Conservation (phyloP, 2,113 vertebrate genomes). For the Thunnus maccoyii region DNA sequence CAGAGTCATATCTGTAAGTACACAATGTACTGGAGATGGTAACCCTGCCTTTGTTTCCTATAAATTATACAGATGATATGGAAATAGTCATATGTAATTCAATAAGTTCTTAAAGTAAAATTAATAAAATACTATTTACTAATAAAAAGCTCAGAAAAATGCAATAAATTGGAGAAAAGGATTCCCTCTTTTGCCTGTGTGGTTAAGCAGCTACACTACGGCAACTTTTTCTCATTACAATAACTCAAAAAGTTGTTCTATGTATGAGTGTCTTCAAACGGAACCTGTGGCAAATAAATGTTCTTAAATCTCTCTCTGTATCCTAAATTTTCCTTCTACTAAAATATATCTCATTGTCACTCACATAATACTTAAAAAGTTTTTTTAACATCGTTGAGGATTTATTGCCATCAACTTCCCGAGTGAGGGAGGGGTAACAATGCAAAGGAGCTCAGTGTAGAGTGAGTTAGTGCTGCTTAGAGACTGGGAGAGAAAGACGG, state of each 20-base stretch:
- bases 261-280: constrained; percentile 2
- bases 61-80: neutral
- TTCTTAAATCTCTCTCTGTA: neutral
- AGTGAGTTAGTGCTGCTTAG: constrained; percentile 37
- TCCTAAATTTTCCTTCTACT: neutral
- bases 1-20: too few relatives aligned
- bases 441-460: constrained; percentile 32
- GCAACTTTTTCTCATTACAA: neutral
- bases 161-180: neutral
- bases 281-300: constrained; percentile 9
- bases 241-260: neutral
- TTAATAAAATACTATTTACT: neutral
- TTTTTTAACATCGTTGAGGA: constrained; percentile 30
- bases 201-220: neutral
- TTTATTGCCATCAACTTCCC: constrained; percentile 52
- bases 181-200: neutral
- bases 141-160: too few relatives aligned
- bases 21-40: too few relatives aligned
- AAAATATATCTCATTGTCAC: neutral
- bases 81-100: neutral
- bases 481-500: constrained; percentile 22
- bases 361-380: constrained; percentile 38
- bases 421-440: constrained; percentile 38
- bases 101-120: neutral
- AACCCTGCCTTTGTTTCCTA: neutral